phyloP scores from a whole-genome alignment of 2,888 invertebrate genomes.

The Aleiodes alternator region DNA sequence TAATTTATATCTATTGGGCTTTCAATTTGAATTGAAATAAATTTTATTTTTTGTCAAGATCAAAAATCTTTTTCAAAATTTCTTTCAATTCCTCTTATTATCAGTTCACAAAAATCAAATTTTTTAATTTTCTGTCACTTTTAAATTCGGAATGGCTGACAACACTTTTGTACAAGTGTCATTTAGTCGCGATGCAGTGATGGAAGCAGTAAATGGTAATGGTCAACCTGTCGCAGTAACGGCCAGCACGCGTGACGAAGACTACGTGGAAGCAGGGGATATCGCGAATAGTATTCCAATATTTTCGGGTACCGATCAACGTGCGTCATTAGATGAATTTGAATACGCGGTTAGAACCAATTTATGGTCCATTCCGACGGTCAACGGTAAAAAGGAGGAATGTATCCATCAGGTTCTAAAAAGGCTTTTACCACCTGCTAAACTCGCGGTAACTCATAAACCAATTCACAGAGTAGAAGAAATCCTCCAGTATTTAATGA shows the following conservation, averaged over 20 bases:
- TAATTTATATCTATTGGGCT: too few species aligned
- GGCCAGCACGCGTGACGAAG: not conserved
- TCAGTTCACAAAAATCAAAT: too few species aligned
- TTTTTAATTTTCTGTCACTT: too few species aligned
- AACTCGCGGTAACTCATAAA: not conserved
- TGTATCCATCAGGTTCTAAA: not conserved
- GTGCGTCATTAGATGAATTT: not conserved
- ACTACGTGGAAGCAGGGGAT: not conserved
- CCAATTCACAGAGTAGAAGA: not conserved
- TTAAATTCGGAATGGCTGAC: too few species aligned
- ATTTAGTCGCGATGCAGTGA: too few species aligned
- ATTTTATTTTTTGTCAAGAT: too few species aligned
- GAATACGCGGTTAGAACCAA: not conserved
- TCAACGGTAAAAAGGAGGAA: conserved; percentile 4
- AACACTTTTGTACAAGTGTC: too few species aligned
- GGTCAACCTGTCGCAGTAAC: not conserved
- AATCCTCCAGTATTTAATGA: not conserved
- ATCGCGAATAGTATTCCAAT: conserved; percentile 1
- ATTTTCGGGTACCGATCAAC: not conserved
- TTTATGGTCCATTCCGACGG: not conserved
- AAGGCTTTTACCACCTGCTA: not conserved
- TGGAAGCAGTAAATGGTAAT: not conserved
- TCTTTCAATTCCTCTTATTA: too few species aligned
- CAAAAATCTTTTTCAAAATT: too few species aligned
- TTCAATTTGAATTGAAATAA: too few species aligned